A percentile compares a stretch with the other conserved stretches of the same genome.
phyloP scores from a whole-genome alignment of 35 echinoderm and acorn worm species.

The Eucidaris tribuloides region DNA sequence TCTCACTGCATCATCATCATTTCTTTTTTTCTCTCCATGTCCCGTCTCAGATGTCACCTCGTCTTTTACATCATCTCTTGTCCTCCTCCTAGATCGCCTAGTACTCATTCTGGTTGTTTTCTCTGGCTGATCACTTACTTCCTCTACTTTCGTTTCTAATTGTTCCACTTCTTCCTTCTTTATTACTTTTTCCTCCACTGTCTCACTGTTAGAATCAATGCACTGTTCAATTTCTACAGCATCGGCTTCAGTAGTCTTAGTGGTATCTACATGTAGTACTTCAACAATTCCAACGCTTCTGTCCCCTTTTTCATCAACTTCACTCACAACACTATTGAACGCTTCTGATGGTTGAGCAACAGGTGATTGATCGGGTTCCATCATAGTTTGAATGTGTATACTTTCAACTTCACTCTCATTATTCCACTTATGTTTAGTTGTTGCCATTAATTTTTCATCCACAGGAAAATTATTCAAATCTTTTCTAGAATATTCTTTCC shows the following conservation, averaged over 20 bases:
- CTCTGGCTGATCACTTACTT: background rate
- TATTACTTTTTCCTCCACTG: background rate
- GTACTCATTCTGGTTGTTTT: background rate
- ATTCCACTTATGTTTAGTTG: constrained; percentile 25
- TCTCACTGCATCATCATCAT: background rate
- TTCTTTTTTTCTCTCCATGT: background rate
- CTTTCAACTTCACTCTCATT: constrained; percentile 22
- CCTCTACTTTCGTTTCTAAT: background rate
- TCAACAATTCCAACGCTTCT: background rate
- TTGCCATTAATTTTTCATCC: constrained; percentile 17
- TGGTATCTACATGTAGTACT: background rate
- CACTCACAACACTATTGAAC: no score
- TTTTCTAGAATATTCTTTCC: constrained; percentile 5
- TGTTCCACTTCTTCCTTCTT: background rate
- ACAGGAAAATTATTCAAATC: constrained; percentile 22
- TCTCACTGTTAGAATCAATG: background rate
- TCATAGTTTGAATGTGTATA: no score
- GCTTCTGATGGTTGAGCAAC: no score
- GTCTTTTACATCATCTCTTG: background rate
- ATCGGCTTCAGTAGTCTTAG: background rate
- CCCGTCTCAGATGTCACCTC: background rate
- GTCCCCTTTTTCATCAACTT: constrained; percentile 20
- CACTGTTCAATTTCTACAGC: background rate
- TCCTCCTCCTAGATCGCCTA: constrained; percentile 8
- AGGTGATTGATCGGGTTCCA: no score